A percentile compares a stretch with the other conserved stretches of the same genome.
phyloP scores from a whole-genome alignment of 2,888 invertebrate genomes.

The Drosophila atripex region DNA sequence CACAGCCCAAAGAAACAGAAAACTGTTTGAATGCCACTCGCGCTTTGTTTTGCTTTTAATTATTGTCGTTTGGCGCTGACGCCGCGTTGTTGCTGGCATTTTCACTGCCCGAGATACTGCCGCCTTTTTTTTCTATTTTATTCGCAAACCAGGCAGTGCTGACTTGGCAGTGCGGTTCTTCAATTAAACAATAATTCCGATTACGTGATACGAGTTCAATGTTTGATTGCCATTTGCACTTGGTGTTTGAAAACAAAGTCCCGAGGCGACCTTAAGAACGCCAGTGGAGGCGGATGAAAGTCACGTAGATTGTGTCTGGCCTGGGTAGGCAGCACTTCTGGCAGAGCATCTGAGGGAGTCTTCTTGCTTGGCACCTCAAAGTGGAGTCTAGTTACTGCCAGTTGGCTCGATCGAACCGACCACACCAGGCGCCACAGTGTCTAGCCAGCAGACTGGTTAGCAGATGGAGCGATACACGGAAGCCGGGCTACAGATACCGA shows the following conservation, averaged over 20 bases:
- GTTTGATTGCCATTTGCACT: slow-evolving; percentile 14
- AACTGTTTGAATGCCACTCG: slow-evolving; percentile 60
- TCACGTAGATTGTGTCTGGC: not conserved
- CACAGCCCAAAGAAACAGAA: slow-evolving; percentile 34
- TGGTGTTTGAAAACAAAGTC: slow-evolving; percentile 18
- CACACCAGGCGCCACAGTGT: slow-evolving; percentile 20
- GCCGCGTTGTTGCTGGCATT: not conserved
- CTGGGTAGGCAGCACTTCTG: not conserved
- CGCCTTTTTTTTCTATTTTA: slow-evolving; percentile 1
- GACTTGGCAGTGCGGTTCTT: slow-evolving; percentile 26
- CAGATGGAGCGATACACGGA: not conserved
- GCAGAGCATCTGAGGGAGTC: not conserved
- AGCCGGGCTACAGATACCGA: slow-evolving; percentile 20
- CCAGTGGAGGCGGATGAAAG: not conserved
- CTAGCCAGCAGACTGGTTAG: slow-evolving; percentile 6
- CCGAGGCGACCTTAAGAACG: slow-evolving; percentile 9
- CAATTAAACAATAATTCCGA: slow-evolving; percentile 60
- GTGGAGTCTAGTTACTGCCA: no score
- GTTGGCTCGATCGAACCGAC: not conserved
- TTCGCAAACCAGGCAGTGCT: not conserved
- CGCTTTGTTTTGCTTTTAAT: slow-evolving; percentile 32
- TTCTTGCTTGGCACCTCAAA: not conserved
- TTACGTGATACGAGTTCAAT: slow-evolving; percentile 65
- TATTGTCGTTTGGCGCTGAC: slow-evolving; percentile 26
- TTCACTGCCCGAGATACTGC: no score